Evolutionary conservation across 2,888 invertebrate species (phyloP).

Genomic region (Myopa testacea): DNA sequence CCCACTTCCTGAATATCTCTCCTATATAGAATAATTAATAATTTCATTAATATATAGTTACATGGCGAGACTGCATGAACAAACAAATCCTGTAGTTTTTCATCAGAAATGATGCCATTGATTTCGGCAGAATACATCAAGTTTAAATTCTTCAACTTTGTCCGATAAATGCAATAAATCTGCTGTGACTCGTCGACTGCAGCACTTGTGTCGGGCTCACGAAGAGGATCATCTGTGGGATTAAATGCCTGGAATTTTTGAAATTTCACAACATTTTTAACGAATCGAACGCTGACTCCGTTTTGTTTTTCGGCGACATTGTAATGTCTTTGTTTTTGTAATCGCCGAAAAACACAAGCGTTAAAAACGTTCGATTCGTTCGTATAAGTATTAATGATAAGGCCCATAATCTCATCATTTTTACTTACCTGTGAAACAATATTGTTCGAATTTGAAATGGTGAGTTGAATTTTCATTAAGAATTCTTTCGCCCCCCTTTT

Average conservation of each 20-base stretch:
- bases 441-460: constrained; percentile 27
- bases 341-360: too few relatives aligned
- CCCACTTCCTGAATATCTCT: constrained; percentile 2
- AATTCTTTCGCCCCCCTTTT: neutral
- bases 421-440: constrained; percentile 29
- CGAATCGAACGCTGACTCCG: too few relatives aligned
- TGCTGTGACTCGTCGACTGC: constrained; percentile 18
- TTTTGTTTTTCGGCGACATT: too few relatives aligned
- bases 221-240: constrained; percentile 18
- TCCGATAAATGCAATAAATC: constrained; percentile 19
- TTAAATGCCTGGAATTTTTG: neutral
- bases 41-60: neutral
- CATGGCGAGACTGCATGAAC: neutral
- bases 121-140: constrained; percentile 19
- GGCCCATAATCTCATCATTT: neutral
- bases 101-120: constrained; percentile 8
- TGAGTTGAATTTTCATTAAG: neutral
- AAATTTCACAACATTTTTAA: too few relatives aligned
- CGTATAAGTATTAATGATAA: neutral
- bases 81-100: constrained; percentile 13
- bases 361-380: too few relatives aligned
- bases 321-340: too few relatives aligned
- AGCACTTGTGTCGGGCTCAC: constrained; percentile 17
- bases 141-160: constrained; percentile 26
- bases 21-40: neutral